Evolutionary conservation across 1,140 invertebrate genomes (phyloP), one percentile per base, ranked within the genome.

Genomic region (Vollenhovia emeryi): DNA sequence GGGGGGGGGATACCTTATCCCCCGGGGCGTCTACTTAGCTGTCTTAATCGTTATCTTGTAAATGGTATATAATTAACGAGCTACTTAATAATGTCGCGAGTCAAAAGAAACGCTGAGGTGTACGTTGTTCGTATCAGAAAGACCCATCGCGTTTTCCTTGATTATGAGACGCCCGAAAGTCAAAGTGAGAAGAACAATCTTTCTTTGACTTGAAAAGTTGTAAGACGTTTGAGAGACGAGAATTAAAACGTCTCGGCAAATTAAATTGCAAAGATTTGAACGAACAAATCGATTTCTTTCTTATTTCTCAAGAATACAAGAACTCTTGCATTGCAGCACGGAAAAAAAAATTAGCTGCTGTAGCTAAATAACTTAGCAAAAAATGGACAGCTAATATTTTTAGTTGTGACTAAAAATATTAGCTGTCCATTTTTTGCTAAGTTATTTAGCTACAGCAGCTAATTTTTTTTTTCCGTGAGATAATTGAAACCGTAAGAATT

Each of bases 41-140:
- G 40, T 15, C 13, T n/a, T 55, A 71, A 68, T 40, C 50, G 64
- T 82, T 71, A 71, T 40, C 50, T 71, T 36, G 50, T 82, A 71
- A 71, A 43, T 24, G 50, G 40, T 73, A 59, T 73, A 59, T 82
- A 82, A 82, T 82, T 82, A 82, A 82, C 59, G 50, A 82, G 78
- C 13, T 45, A 71, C 55, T 73, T 82, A 57, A 71, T 82, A 59
- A 59, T 82, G 48, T 73, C 66, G 18, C 66, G 24, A 82, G 24
- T 59, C 18, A 73, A 73, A 73, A 48, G 40, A 59, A 82, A n/a
- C 15, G 66, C 62, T 71, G 48, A 80, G 18, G 66, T 43, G 24
- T 43, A 59, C 33, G 21, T 27, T 33, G 52, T 33, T 33, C 50
- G 18, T 73, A 73, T 43, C 66, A 57, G 36, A 43, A 45, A 18